Percentiles rank a stretch among this genome's conserved stretches.
These are phyloP conservation scores for Teleogryllus oceanicus DNA, from an alignment of 2,888 invertebrate genomes.

Conservation along the genomic window DNA sequence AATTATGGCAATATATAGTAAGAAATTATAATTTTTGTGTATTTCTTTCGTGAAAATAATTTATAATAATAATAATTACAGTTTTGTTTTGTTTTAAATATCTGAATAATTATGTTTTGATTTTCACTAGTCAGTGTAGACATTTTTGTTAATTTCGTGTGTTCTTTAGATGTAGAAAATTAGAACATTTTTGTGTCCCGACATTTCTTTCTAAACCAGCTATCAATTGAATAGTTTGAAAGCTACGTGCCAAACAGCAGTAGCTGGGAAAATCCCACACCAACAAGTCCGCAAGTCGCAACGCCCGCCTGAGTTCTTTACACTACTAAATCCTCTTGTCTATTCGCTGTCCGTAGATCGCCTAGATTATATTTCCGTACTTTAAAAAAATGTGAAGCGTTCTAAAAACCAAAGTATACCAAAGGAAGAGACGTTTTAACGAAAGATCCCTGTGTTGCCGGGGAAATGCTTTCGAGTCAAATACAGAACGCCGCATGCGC, in stretches of 20 bases:
- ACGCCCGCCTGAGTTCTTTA: no score
- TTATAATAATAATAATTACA: neutral
- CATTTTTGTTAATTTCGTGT: neutral
- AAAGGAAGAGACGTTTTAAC: neutral
- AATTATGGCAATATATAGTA: neutral
- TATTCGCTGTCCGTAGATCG: neutral
- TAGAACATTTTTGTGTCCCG: neutral
- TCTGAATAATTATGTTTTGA: neutral
- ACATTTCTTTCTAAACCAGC: no score
- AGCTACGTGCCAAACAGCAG: no score
- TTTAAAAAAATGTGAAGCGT: no score
- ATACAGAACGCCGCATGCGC: neutral
- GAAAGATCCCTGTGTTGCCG: neutral
- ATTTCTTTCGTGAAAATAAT: neutral
- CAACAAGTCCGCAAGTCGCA: no score
- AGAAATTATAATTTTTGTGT: neutral
- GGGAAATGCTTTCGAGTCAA: neutral
- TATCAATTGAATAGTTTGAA: no score
- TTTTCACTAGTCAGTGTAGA: neutral
- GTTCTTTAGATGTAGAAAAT: neutral
- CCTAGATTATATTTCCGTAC: no score
- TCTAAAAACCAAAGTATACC: slow-evolving; percentile 1
- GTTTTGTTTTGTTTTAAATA: neutral
- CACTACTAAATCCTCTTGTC: neutral
- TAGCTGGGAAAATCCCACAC: no score